A percentile compares a stretch with the other conserved stretches of the same genome.
phyloP scores from a whole-genome alignment of 1,140 invertebrate genomes.

The Anastrepha obliqua region DNA sequence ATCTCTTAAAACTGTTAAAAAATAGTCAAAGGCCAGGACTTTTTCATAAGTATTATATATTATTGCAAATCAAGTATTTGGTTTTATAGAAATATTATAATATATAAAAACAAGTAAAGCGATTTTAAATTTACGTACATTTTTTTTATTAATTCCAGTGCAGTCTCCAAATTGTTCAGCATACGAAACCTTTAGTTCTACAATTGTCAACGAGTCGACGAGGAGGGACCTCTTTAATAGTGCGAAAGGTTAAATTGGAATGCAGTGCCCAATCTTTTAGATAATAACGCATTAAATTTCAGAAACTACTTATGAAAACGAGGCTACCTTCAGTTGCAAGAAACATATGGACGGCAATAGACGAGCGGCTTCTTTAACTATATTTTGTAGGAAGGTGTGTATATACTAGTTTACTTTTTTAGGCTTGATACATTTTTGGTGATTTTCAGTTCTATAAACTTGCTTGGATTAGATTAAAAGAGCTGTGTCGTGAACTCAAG shows the following conservation, averaged over 20 bases:
- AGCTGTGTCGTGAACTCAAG: slow-evolving; percentile 88
- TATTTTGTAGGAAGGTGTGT: slow-evolving; percentile 59
- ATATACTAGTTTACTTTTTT: not conserved
- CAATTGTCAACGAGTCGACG: slow-evolving; percentile 61
- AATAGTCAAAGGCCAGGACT: too few relatives aligned
- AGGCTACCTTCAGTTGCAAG: not conserved
- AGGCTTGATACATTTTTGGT: not conserved
- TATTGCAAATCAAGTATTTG: not conserved
- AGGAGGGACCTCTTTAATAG: slow-evolving; percentile 59
- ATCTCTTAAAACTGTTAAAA: too few relatives aligned
- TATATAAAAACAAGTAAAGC: not conserved
- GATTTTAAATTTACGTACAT: not conserved
- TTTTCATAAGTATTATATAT: not conserved
- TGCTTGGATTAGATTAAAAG: slow-evolving; percentile 90
- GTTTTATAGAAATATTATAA: not conserved
- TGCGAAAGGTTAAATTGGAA: slow-evolving; percentile 54
- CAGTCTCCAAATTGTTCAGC: slow-evolving; percentile 76
- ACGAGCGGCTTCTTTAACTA: slow-evolving; percentile 38
- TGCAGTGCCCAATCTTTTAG: not conserved
- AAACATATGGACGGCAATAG: slow-evolving; percentile 45
- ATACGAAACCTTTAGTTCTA: slow-evolving; percentile 79
- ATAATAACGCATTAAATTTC: not conserved
- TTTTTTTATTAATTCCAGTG: slow-evolving; percentile 56
- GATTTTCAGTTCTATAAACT: slow-evolving; percentile 90
- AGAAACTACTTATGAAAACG: not conserved